These are phyloP conservation scores for Trialeurodes vaporariorum DNA, from an alignment of 1,140 invertebrate genomes.

Conservation along the genomic window DNA sequence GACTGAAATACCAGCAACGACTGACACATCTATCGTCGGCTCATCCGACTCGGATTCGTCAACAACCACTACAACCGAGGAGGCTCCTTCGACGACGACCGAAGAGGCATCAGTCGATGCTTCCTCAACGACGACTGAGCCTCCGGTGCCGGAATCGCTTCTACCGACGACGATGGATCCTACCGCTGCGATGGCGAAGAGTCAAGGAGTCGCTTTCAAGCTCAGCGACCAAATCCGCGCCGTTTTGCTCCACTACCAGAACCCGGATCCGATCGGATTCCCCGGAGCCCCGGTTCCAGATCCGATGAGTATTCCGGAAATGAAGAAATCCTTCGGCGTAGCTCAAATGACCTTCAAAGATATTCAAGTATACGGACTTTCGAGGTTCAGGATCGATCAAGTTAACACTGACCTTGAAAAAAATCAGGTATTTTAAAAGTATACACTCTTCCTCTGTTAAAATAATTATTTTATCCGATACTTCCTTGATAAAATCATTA, in stretches of 20 bases:
- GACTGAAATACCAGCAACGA: background rate
- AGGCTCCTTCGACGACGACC: background rate
- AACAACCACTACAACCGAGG: background rate
- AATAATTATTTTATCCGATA: background rate
- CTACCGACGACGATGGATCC: background rate
- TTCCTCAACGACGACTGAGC: background rate
- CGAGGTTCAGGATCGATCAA: conserved; percentile 30
- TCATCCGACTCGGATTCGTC: no score
- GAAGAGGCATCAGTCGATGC: background rate
- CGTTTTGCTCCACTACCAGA: conserved; percentile 65
- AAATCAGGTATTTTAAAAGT: conserved; percentile 23
- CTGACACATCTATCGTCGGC: background rate
- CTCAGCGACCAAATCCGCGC: conserved; percentile 43
- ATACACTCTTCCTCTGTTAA: no score
- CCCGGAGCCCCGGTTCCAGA: conserved; percentile 63
- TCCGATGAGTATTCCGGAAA: conserved; percentile 61
- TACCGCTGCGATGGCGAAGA: background rate
- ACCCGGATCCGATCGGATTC: conserved; percentile 60
- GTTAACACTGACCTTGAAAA: conserved; percentile 27
- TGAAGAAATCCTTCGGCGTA: conserved; percentile 55
- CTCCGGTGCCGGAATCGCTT: background rate
- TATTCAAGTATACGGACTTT: conserved; percentile 57
- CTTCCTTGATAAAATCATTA: background rate
- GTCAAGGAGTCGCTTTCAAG: conserved; percentile 12
- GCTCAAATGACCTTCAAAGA: conserved; percentile 58